Conservation (phyloP, 2,888 invertebrate species). For the Scaeva pyrastri region DNA sequence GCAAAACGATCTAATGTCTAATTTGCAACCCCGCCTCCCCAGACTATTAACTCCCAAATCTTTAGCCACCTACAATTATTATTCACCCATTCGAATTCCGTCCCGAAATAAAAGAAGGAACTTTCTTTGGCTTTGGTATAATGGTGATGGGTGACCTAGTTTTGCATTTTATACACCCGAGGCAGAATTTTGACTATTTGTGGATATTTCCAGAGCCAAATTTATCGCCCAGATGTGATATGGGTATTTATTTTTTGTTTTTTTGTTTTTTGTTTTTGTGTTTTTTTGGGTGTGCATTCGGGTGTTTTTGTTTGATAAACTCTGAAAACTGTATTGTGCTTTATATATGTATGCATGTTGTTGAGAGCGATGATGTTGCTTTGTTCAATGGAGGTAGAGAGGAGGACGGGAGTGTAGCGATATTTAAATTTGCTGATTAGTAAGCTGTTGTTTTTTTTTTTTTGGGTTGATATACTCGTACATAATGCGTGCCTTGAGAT, state of each 20-base stretch:
- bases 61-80: conserved; percentile 17
- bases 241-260: conserved; percentile 4
- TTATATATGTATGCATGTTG: neutral
- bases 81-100: conserved; percentile 13
- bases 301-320: conserved; percentile 39
- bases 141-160: conserved; percentile 42
- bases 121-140: conserved; percentile 36
- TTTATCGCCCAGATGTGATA: conserved; percentile 63
- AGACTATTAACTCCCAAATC: neutral
- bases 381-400: too few relatives aligned
- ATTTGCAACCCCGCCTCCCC: neutral
- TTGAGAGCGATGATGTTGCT: too few relatives aligned
- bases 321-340: conserved; percentile 22
- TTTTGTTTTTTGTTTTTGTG: neutral
- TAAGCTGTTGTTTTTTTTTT: conserved; percentile 20
- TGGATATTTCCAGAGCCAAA: conserved; percentile 65
- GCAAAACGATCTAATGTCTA: too few relatives aligned
- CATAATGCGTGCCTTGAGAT: conserved; percentile 55
- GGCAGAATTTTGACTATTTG: conserved; percentile 38
- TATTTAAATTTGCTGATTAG: conserved; percentile 46
- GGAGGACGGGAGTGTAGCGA: neutral
- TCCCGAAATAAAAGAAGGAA: conserved; percentile 14
- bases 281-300: conserved; percentile 24
- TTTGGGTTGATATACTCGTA: neutral
- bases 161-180: conserved; percentile 13